A percentile compares a stretch with the other conserved stretches of the same genome.
phyloP scores from a whole-genome alignment of 2,888 invertebrate genomes.

The Thumatha senex region DNA sequence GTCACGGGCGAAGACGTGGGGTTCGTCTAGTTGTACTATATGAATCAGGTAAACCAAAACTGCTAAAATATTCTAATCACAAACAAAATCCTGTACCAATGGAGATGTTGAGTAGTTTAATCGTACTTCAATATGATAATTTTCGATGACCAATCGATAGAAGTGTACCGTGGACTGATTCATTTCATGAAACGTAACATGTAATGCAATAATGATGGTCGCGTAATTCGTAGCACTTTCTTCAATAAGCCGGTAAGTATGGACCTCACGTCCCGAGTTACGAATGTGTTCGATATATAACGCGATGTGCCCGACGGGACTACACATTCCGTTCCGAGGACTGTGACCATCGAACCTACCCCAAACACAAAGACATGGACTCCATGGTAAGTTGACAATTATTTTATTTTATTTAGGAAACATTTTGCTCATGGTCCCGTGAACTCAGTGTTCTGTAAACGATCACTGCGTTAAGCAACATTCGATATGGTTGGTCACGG shows the following conservation, averaged over 20 bases:
- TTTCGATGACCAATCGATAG: constrained; percentile 31
- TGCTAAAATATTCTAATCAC: too few relatives aligned
- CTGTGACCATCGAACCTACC: constrained; percentile 58
- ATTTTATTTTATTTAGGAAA: not conserved
- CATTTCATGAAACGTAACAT: constrained; percentile 49
- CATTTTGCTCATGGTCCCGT: too few relatives aligned
- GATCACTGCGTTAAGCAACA: too few relatives aligned
- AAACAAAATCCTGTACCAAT: too few relatives aligned
- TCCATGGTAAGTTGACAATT: constrained; percentile 67
- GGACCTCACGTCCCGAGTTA: constrained; percentile 73
- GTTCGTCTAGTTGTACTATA: too few relatives aligned
- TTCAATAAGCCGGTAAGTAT: constrained; percentile 71
- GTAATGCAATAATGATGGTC: constrained; percentile 29
- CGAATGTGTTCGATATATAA: constrained; percentile 74
- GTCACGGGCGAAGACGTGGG: too few relatives aligned
- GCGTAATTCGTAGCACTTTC: constrained; percentile 74
- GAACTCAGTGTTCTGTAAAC: too few relatives aligned
- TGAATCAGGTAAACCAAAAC: too few relatives aligned
- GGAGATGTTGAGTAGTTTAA: too few relatives aligned
- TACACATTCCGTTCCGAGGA: constrained; percentile 68
- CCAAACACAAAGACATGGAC: constrained; percentile 74
- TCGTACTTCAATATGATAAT: too few relatives aligned
- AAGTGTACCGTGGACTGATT: constrained; percentile 27
- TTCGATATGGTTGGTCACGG: too few relatives aligned
- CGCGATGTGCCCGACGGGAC: constrained; percentile 48